These are phyloP conservation scores for Alviniconcha strummeri DNA, from an alignment of 2,888 invertebrate genomes.

Conservation along the genomic window DNA sequence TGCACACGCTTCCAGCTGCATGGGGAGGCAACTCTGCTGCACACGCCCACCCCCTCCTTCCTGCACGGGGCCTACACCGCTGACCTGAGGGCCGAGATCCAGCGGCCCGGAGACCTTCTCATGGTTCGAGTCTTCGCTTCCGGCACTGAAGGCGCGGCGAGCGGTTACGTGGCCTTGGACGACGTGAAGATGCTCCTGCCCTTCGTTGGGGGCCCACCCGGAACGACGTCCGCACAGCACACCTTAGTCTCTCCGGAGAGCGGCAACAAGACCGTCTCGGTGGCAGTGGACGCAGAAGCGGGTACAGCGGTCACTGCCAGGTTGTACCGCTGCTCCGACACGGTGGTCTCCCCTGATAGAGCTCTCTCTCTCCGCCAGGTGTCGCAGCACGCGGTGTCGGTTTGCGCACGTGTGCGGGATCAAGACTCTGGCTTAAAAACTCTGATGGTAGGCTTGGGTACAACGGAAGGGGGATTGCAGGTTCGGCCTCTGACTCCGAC, in stretches of 20 bases:
- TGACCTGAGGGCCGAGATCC: neutral
- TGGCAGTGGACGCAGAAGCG: neutral
- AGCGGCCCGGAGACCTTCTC: neutral
- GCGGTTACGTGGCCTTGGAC: neutral
- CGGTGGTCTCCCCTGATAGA: neutral
- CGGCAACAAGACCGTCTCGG: neutral
- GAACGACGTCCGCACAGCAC: neutral
- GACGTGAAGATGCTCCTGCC: neutral
- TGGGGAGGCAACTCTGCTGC: neutral
- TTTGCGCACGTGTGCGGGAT: slow-evolving; percentile 33
- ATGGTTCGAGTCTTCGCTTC: neutral
- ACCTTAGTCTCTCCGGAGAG: neutral
- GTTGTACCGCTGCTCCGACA: neutral
- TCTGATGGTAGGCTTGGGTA: slow-evolving; percentile 42
- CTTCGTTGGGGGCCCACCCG: neutral
- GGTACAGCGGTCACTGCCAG: neutral
- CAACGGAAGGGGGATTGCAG: slow-evolving; percentile 44
- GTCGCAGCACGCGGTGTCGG: slow-evolving; percentile 23
- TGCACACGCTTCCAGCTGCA: slow-evolving; percentile 31
- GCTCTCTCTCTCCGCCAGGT: slow-evolving; percentile 34
- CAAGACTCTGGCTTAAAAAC: slow-evolving; percentile 35
- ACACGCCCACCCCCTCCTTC: neutral
- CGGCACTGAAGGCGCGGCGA: neutral
- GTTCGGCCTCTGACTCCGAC: slow-evolving; percentile 33
- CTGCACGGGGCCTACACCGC: neutral